Evolutionary conservation across 2,797 vertebrate species (phyloP), one percentile per base, ranked within the genome.

Genomic region (Pelobates cultripes): DNA sequence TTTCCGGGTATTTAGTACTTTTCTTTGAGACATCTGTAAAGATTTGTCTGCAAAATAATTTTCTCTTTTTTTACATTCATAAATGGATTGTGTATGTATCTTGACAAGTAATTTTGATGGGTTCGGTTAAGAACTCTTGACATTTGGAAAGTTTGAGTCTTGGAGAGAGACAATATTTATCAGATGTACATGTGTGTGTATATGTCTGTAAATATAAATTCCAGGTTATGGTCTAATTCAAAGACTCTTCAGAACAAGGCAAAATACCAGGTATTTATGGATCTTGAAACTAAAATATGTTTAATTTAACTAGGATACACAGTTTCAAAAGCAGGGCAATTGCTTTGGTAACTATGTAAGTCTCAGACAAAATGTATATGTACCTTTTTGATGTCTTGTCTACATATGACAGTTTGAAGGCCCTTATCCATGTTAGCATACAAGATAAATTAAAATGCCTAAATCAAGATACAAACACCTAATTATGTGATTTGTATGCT

Each of bases 261-360:
- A 57, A 51, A 74, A 41, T 3, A 74, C 14, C 60, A 75, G 41
- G 42, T 75, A 57, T 10, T 61, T 13, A 41, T 75, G 57, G 14
- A 43, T 8, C 44, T 17, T 63, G n/a, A 75, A 40, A 55, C 28
- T 14, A 63, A 7, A 43, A 43, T 75, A 40, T 75, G 57, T 64
- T 75, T 64, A 17, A 64, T 64, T 64, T n/a, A 64, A 7, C 61
- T 64, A n/a, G n/a, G 28, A 60, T 14, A 60, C 15, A 12, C 14
- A 40, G 5, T 64, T 64, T 28, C 6, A 2, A 64, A 28, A 64
- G 14, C n/a, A 40, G 2, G 61, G 61, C 4, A 7, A 7, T 64
- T 7, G 17, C 7, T 10, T 64, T 28, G 2, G n/a, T 12, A 64
- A 64, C 5, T 64, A 40, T 61, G 47, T 10, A 51, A 6, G 14